These are phyloP conservation scores for Choreutis nemorana DNA, from an alignment of 2,888 invertebrate species.

Conservation along the genomic window DNA sequence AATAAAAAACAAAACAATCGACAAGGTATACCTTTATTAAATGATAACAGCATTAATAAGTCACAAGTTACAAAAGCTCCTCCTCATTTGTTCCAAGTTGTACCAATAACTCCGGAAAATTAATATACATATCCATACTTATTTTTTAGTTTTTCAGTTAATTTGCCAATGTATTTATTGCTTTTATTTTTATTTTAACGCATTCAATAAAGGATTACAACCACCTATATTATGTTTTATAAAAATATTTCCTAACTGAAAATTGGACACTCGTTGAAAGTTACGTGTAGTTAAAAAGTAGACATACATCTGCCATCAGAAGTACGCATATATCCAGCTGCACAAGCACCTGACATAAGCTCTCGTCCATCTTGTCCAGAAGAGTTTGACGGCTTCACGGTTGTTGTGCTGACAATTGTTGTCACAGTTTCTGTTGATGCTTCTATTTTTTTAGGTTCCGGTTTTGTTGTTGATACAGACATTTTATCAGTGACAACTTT, in stretches of 20 bases:
- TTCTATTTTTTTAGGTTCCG: slow-evolving; percentile 4
- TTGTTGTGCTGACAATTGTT: slow-evolving; percentile 1
- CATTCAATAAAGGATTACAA: too few species aligned
- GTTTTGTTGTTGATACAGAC: slow-evolving; percentile 9
- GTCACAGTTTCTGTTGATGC: slow-evolving; percentile 11
- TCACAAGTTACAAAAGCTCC: too few species aligned
- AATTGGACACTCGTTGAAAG: too few species aligned
- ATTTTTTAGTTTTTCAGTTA: too few species aligned
- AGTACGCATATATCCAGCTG: slow-evolving; percentile 32
- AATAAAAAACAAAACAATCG: too few species aligned
- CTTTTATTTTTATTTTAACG: too few species aligned
- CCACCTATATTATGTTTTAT: too few species aligned
- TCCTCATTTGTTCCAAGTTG: slow-evolving; percentile 7
- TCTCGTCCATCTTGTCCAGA: slow-evolving; percentile 28
- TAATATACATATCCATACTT: too few species aligned
- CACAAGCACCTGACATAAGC: slow-evolving; percentile 33
- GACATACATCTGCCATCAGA: slow-evolving; percentile 43
- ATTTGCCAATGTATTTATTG: too few species aligned
- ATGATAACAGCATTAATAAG: slow-evolving; percentile 2
- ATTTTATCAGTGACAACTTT: not conserved
- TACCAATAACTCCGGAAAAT: slow-evolving; percentile 10
- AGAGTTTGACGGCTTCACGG: too few species aligned
- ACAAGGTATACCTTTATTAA: slow-evolving; percentile 8
- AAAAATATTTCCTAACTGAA: too few species aligned
- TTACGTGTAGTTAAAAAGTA: slow-evolving; percentile 14